These are phyloP conservation scores for Chloroclysta siterata DNA, from an alignment of 2,888 invertebrate species.

Conservation along the genomic window DNA sequence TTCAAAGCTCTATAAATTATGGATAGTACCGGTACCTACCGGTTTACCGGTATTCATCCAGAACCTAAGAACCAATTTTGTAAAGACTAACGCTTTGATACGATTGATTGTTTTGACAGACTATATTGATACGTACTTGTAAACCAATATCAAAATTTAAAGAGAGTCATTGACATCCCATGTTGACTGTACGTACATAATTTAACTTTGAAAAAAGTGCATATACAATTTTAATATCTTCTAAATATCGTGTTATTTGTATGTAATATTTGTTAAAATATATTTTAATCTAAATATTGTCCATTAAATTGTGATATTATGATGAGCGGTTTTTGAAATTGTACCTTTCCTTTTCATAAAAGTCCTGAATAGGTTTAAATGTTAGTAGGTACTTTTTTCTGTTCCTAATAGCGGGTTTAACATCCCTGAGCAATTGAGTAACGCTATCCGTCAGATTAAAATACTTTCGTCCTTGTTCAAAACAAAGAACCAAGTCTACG, in stretches of 20 bases:
- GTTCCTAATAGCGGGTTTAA: no score
- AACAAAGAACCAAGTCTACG: no score
- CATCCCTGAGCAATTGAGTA: no score
- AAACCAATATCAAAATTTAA: no score
- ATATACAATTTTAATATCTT: background rate
- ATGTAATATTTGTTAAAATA: constrained; percentile 3
- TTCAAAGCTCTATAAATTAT: background rate
- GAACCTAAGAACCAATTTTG: constrained; percentile 3
- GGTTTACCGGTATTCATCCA: no score
- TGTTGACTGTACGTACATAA: background rate
- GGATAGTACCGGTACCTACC: background rate
- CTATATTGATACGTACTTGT: no score
- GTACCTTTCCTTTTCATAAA: background rate
- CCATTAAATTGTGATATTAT: constrained; percentile 81
- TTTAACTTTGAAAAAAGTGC: background rate
- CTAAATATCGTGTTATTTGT: constrained; percentile 10
- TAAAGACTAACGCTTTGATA: background rate
- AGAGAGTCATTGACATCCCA: no score
- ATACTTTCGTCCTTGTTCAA: no score
- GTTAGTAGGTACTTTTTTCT: no score
- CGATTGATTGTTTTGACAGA: no score
- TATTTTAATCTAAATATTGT: constrained; percentile 65
- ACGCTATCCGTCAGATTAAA: no score
- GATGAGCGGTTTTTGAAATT: constrained; percentile 44
- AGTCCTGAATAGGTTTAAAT: background rate